A percentile compares a stretch with the other conserved stretches of the same genome.
These are phyloP conservation scores for Corticium candelabrum DNA, from an alignment of 37 sponge, comb jelly and placozoan species.

Conservation along the genomic window DNA sequence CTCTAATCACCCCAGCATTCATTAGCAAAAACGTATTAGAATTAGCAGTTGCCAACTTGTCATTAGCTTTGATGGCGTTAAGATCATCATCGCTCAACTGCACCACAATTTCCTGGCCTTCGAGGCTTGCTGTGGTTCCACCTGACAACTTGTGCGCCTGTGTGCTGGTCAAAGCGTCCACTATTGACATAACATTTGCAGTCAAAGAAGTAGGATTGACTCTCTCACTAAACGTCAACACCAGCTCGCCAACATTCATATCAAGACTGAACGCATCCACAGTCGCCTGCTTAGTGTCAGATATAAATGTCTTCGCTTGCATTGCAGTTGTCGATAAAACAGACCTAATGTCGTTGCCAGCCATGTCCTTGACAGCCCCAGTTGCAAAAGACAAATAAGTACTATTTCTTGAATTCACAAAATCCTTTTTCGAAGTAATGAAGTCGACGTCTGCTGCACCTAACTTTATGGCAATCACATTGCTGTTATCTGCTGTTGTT, in stretches of 20 bases:
- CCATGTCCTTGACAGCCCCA: constrained; percentile 47
- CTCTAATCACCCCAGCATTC: constrained; percentile 31
- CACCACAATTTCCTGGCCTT: constrained; percentile 49
- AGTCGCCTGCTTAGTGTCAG: constrained; percentile 20
- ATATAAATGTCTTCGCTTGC: not conserved
- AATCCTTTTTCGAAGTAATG: no score
- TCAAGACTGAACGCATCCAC: constrained; percentile 61
- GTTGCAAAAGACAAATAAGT: constrained; percentile 46
- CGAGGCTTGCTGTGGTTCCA: constrained; percentile 49
- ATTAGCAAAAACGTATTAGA: constrained; percentile 29
- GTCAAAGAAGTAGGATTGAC: constrained; percentile 51
- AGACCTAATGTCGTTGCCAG: constrained; percentile 13
- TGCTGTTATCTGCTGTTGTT: constrained; percentile 36
- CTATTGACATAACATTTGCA: constrained; percentile 26
- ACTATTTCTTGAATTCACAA: constrained; percentile 38
- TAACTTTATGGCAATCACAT: no score
- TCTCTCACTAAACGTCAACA: constrained; percentile 66
- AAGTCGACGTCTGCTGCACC: no score
- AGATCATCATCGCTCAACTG: constrained; percentile 39
- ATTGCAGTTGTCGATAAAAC: not conserved
- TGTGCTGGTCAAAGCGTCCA: not conserved
- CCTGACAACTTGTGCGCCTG: constrained; percentile 28
- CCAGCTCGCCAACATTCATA: constrained; percentile 54
- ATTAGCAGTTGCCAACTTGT: constrained; percentile 31
- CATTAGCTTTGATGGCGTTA: constrained; percentile 50